Evolutionary conservation across 2,888 invertebrate species (phyloP), one percentile per base, ranked within the genome.

Genomic region (Alcis repandata): DNA sequence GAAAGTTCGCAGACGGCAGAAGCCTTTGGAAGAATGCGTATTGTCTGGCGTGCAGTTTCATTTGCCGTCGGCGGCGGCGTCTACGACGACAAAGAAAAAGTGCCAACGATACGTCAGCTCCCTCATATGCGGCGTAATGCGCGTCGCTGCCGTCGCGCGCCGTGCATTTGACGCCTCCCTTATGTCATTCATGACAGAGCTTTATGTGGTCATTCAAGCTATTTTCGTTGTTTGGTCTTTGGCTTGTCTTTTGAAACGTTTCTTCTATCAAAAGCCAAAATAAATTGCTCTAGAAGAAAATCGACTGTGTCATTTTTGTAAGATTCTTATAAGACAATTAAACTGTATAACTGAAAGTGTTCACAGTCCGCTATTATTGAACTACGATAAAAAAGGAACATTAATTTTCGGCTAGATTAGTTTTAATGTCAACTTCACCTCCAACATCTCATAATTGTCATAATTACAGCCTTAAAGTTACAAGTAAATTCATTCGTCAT

Each of bases 1-100:
- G 75, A 82, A 86, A 86, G 82, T 86, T 84, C 73, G 72, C 80
- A 84, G 86, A 86, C 83, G 68, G 48, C 46, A 43, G 77, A 76
- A 70, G 76, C 73, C 73, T 74, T 73, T 74, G 67, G 75, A 79
- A 81, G 76, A 80, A 83, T 83, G 80, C 78, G 78, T 79, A 83
- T 77, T 79, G 75, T 78, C 74, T 72, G 70, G 65, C 56, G 54
- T 72, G 68, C 73, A 68, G 43, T 38, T 33, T 66, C 65, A 46
- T 57, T 69, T 48, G 74, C 75, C 70, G 62, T 67, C 61, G 75
- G 77, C 78, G 62, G 66, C 61, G 75, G 77, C 77, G 51, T 49
- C 60, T 56, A 17, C 22, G 63, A 61, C 65, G 81, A 77, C 82
- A 84, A 76, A 77, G 79, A 84, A 82, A 79, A 83, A 82, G 77